Evolutionary conservation across 1,140 invertebrate species (phyloP).

Genomic region (Paraescarpia echinospica): DNA sequence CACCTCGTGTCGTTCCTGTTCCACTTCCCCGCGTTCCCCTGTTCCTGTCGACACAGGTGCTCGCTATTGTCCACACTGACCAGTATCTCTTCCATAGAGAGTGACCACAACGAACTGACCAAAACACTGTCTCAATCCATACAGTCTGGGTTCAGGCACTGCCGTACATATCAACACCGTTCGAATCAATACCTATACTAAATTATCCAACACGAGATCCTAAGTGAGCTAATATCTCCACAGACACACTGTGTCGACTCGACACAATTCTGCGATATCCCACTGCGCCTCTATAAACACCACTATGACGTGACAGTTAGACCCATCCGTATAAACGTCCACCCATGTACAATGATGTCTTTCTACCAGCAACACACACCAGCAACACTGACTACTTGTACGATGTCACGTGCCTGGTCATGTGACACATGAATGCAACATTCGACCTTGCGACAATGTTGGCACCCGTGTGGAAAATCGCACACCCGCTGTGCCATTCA

Average conservation of each 20-base stretch:
- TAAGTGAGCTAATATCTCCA: neutral
- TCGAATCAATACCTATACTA: neutral
- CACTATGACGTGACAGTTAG: neutral
- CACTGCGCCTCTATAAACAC: neutral
- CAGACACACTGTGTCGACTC: neutral
- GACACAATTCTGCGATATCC: neutral
- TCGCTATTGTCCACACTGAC: neutral
- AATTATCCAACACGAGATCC: neutral
- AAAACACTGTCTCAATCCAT: neutral
- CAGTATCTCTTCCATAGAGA: neutral
- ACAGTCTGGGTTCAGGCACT: neutral
- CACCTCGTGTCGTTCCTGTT: neutral
- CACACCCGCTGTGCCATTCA: neutral
- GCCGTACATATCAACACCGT: neutral
- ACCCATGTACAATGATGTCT: neutral
- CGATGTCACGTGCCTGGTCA: neutral
- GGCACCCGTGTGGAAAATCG: neutral
- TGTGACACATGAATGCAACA: neutral
- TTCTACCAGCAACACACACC: neutral
- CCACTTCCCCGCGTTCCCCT: neutral
- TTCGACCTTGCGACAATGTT: neutral
- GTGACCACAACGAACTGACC: neutral
- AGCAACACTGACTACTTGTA: neutral
- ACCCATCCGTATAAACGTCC: neutral
- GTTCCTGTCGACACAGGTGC: neutral